A percentile compares a stretch with the other conserved stretches of the same genome.
Conservation (phyloP, 2,113 vertebrate species). For the Lepisosteus oculatus region DNA sequence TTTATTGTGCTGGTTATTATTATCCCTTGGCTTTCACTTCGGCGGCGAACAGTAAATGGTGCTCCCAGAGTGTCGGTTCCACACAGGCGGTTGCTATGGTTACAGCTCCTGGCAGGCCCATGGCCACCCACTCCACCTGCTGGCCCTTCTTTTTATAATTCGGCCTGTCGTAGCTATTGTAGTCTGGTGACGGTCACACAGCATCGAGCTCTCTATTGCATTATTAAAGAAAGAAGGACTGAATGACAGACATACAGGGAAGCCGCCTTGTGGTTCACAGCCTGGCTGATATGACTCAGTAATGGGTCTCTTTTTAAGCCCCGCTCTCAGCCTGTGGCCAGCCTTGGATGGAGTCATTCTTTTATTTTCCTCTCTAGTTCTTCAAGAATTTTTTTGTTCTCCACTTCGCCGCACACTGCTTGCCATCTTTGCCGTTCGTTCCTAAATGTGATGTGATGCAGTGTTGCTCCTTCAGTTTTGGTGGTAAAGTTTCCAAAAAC, state of each 20-base stretch:
- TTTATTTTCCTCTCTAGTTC: too few relatives aligned
- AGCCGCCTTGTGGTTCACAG: not conserved
- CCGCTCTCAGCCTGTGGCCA: too few relatives aligned
- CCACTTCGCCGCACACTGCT: too few relatives aligned
- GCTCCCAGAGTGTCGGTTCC: not conserved
- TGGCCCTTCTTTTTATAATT: not conserved
- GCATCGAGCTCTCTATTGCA: not conserved
- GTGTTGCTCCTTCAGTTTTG: too few relatives aligned
- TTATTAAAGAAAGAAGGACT: too few relatives aligned
- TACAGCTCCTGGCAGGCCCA: slow-evolving; percentile 1
- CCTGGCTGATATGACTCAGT: not conserved
- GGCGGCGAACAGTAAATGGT: not conserved
- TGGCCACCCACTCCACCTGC: not conserved
- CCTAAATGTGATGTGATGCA: too few relatives aligned
- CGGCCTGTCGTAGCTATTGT: not conserved
- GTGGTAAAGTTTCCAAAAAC: too few relatives aligned
- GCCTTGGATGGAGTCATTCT: too few relatives aligned
- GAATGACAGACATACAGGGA: not conserved
- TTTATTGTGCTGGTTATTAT: not conserved
- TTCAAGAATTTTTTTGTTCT: too few relatives aligned
- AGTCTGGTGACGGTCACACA: not conserved
- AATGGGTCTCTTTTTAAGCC: too few relatives aligned
- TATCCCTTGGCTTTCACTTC: not conserved
- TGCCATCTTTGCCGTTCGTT: too few relatives aligned
- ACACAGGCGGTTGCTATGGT: not conserved